These are phyloP conservation scores for Mesodorylaimus sp. DNA, from an alignment of 2,888 invertebrate species.

Conservation along the genomic window DNA sequence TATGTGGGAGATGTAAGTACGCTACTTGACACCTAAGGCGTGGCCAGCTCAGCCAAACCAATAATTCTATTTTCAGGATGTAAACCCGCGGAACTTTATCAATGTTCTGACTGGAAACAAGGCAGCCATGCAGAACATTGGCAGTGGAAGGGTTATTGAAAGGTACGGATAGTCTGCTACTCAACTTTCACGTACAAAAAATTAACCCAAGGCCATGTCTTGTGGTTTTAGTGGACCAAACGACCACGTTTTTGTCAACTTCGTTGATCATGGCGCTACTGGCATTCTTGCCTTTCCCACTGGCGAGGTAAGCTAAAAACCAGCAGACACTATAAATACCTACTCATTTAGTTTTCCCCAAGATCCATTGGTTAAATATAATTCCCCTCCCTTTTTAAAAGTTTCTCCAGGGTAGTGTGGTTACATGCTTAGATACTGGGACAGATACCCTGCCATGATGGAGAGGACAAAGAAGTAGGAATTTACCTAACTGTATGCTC, in stretches of 20 bases:
- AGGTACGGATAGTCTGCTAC: conserved; percentile 22
- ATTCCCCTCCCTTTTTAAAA: too few relatives aligned
- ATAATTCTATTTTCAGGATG: conserved; percentile 29
- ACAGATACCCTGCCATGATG: too few relatives aligned
- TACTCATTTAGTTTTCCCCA: too few relatives aligned
- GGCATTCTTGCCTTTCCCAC: conserved; percentile 41
- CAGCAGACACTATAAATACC: too few relatives aligned
- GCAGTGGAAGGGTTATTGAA: conserved; percentile 38
- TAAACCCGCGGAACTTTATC: conserved; percentile 41
- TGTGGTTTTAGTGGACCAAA: conserved; percentile 37
- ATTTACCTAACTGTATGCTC: too few relatives aligned
- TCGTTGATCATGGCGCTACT: conserved; percentile 44
- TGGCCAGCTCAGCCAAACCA: too few relatives aligned
- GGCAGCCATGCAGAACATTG: conserved; percentile 16
- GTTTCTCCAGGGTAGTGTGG: too few relatives aligned
- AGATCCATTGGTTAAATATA: too few relatives aligned
- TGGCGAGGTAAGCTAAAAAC: too few relatives aligned
- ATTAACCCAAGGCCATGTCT: not conserved
- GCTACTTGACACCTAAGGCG: too few relatives aligned
- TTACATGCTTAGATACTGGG: too few relatives aligned
- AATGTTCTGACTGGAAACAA: conserved; percentile 39
- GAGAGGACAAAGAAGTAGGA: too few relatives aligned
- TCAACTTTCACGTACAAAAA: not conserved
- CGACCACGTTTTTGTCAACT: conserved; percentile 44
- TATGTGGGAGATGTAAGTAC: conserved; percentile 37